These are phyloP conservation scores for Drosophila pruinosa DNA, from an alignment of 1,140 invertebrate species.

Conservation along the genomic window DNA sequence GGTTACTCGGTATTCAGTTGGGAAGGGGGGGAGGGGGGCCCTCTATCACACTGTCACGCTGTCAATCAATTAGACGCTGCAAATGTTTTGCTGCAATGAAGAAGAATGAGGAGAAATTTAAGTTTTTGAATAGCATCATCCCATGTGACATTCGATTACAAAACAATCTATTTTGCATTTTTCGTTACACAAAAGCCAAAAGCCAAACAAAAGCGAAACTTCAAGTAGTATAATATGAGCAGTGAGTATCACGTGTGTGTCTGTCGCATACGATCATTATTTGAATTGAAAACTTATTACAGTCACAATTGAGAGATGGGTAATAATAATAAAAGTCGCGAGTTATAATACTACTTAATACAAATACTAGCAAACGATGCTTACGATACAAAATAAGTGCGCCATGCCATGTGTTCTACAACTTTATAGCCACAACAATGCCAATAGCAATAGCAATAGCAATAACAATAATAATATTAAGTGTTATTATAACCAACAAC, in stretches of 20 bases:
- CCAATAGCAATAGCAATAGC: constrained; percentile 53
- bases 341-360: background rate
- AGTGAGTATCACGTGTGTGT: constrained; percentile 3
- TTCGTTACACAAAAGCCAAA: constrained; percentile 6
- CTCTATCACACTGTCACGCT: too few species aligned
- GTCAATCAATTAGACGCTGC: constrained; percentile 50
- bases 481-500: constrained; percentile 25
- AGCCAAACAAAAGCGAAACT: background rate
- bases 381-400: constrained; percentile 21
- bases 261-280: constrained; percentile 26
- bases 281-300: constrained; percentile 44
- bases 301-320: constrained; percentile 14
- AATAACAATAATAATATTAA: constrained; percentile 56
- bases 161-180: background rate
- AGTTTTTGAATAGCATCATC: constrained; percentile 18
- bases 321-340: constrained; percentile 29
- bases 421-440: constrained; percentile 30
- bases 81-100: constrained; percentile 51
- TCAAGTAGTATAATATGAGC: background rate
- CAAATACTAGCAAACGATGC: background rate
- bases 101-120: constrained; percentile 2
- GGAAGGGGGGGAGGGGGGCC: background rate
- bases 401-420: constrained; percentile 17
- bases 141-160: constrained; percentile 36
- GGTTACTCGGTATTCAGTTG: background rate